These are phyloP conservation scores for Bos indicus DNA, from an alignment of 2,113 vertebrate species.

Conservation along the genomic window DNA sequence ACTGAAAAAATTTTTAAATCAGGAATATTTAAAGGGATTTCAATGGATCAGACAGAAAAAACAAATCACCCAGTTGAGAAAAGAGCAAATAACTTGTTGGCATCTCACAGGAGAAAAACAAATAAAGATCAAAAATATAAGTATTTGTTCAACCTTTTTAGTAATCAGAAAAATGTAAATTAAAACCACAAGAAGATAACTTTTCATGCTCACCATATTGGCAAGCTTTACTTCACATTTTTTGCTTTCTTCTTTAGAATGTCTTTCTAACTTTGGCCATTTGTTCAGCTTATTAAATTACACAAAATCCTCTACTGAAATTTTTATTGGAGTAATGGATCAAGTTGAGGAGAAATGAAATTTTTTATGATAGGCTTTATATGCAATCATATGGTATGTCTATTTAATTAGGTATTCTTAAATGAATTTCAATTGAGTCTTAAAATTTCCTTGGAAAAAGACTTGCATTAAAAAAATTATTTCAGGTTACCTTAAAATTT, in stretches of 20 bases:
- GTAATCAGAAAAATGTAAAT: not conserved
- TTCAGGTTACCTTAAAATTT: not conserved
- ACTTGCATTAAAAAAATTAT: not conserved
- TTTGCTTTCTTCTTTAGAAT: not conserved
- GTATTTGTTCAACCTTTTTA: not conserved
- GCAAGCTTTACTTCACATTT: not conserved
- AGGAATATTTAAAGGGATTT: not conserved
- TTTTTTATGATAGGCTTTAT: not conserved
- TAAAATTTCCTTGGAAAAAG: not conserved
- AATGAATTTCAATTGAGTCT: not conserved
- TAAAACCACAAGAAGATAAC: not conserved
- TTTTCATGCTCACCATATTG: accelerated
- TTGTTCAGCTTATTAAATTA: not conserved
- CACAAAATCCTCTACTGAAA: not conserved
- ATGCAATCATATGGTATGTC: too few species aligned
- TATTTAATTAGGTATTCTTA: not conserved
- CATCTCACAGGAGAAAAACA: not conserved
- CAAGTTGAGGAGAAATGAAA: not conserved
- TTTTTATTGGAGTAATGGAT: not conserved
- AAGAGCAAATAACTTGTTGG: not conserved
- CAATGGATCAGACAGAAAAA: not conserved
- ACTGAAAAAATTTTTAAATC: not conserved
- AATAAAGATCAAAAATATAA: not conserved
- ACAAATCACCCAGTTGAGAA: not conserved
- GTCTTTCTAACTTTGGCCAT: not conserved